Evolutionary conservation across 1,140 invertebrate genomes (phyloP), one percentile per base, ranked within the genome.

Genomic region (Tenebrio molitor): DNA sequence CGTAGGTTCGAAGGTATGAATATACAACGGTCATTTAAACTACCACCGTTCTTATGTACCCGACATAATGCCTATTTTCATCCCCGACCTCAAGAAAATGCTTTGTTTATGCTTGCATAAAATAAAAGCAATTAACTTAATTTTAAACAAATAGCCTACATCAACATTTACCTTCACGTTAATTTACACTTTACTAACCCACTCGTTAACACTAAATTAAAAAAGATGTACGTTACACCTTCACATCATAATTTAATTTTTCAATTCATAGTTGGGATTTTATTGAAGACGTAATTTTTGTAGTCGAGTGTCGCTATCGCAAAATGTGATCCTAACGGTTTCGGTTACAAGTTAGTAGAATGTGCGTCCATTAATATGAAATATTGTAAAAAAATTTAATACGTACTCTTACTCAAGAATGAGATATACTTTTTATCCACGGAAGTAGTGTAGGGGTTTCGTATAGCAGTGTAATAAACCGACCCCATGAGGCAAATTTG

Each of bases 21-120:
- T 69, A 73, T 69, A 73, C 71, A 69, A 69, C 65, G 58, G 46
- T 44, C 71, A 73, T 73, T 73, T 73, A 69, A 73, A 53, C 71
- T 64, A 66, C 65, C 62, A 73, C 36, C 69, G 23, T 23, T 58
- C 50, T 58, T 58, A 19, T 58, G 50, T 58, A 58, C 25, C 50
- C 50, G 50, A 29, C 23, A 58, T 58, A 58, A 58, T 12, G 23
- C 50, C 50, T 58, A 58, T 58, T 58, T 58, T 29, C 29, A 58
- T 25, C 23, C 19, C n/a, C 16, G 4, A 21, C 8, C 21, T 29
- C 21, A 33, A 58, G 23, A 58, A 58, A 58, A 53, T 53, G 19
- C 15, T 58, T 25, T 19, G 17, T 53, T n/a, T 12, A n/a, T 58
- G 21, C 23, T 29, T 58, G 14, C 12, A 29, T n/a, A 29, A 29